phyloP scores from a whole-genome alignment of 2,888 invertebrate genomes.

The Artemia sp. region DNA sequence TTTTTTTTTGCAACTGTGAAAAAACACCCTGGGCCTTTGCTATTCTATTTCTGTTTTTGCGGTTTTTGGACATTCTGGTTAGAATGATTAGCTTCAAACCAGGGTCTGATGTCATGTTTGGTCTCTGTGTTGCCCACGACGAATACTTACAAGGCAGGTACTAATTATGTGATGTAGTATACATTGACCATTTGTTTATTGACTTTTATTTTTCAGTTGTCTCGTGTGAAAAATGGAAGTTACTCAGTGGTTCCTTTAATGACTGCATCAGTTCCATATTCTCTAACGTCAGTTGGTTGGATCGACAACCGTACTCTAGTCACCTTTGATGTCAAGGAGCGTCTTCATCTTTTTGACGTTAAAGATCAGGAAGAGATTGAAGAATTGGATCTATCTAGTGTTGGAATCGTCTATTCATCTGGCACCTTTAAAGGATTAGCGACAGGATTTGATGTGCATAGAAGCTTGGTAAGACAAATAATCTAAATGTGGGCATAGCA shows the following conservation, averaged over 20 bases:
- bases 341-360: slow-evolving; percentile 71
- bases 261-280: not conserved
- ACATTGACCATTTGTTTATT: no score
- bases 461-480: slow-evolving; percentile 43
- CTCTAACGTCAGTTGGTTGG: slow-evolving; percentile 2
- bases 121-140: no score
- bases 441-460: slow-evolving; percentile 81
- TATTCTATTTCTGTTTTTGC: no score
- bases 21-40: no score
- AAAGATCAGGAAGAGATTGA: slow-evolving; percentile 70
- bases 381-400: slow-evolving; percentile 57
- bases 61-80: no score
- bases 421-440: slow-evolving; percentile 78
- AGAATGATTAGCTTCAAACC: no score
- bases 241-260: not conserved
- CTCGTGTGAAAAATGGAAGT: not conserved
- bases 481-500: not conserved
- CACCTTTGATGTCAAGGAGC: not conserved
- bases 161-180: no score
- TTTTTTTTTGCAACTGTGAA: no score
- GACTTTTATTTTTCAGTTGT: not conserved
- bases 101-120: no score
- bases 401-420: slow-evolving; percentile 66
- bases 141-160: no score
- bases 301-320: slow-evolving; percentile 7